These are phyloP conservation scores for Furcula furcula DNA, from an alignment of 2,888 invertebrate genomes.

Conservation along the genomic window DNA sequence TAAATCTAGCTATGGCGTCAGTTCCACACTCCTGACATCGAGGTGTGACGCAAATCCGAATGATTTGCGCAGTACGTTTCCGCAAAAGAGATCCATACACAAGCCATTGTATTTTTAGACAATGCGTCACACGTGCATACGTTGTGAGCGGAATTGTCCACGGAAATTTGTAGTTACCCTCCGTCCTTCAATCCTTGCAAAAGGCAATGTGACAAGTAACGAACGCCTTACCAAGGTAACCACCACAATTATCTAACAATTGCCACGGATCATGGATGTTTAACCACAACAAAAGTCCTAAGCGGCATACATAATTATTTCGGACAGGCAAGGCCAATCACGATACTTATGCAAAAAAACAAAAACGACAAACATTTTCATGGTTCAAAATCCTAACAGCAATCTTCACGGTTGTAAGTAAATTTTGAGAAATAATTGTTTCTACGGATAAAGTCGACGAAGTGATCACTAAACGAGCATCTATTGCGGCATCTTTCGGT, in stretches of 20 bases:
- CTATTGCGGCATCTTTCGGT: not conserved
- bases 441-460: not conserved
- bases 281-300: constrained; percentile 45
- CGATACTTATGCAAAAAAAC: constrained; percentile 24
- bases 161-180: constrained; percentile 38
- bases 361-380: constrained; percentile 26
- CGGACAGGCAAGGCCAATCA: constrained; percentile 52
- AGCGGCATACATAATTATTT: constrained; percentile 48
- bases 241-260: constrained; percentile 52
- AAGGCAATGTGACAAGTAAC: constrained; percentile 40
- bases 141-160: constrained; percentile 14
- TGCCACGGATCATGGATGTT: constrained; percentile 67
- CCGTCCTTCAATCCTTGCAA: constrained; percentile 27
- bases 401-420: constrained; percentile 32
- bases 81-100: constrained; percentile 31
- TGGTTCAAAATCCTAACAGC: constrained; percentile 26
- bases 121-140: not conserved
- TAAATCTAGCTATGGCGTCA: constrained; percentile 33
- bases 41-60: constrained; percentile 41
- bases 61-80: constrained; percentile 46
- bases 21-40: constrained; percentile 26
- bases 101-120: constrained; percentile 14
- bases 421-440: constrained; percentile 14
- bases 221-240: constrained; percentile 53
- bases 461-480: not conserved